phyloP scores from a whole-genome alignment of 2,797 vertebrate genomes.

The Scomberomorus guttatus region DNA sequence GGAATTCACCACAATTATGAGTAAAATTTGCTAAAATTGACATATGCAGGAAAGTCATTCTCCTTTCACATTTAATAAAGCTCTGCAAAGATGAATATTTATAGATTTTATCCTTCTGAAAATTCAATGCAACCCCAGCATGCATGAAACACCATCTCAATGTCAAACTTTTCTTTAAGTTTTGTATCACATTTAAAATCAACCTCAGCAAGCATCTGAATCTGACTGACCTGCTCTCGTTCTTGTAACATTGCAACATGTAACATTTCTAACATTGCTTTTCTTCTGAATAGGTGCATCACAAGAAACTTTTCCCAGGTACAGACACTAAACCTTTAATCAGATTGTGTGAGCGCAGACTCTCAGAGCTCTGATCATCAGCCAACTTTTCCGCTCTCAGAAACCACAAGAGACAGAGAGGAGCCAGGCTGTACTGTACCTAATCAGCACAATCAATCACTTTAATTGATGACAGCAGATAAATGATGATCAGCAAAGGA shows the following conservation, averaged over 20 bases:
- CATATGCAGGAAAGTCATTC: constrained; percentile 3
- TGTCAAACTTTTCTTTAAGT: background rate
- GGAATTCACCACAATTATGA: constrained; percentile 22
- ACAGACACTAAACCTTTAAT: constrained; percentile 49
- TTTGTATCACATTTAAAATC: constrained; percentile 9
- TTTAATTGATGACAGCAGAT: constrained; percentile 44
- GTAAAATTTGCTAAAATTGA: constrained; percentile 15
- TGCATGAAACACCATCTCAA: background rate
- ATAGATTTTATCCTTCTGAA: background rate
- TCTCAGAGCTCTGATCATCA: constrained; percentile 30
- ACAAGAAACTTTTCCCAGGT: constrained; percentile 13
- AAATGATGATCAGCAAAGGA: constrained; percentile 46
- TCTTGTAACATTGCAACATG: no score
- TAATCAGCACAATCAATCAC: constrained; percentile 47
- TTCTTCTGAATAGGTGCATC: background rate
- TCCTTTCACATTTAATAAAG: constrained; percentile 24
- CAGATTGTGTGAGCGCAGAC: background rate
- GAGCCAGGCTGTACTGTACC: constrained; percentile 8
- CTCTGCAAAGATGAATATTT: constrained; percentile 15
- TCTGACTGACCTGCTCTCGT: background rate
- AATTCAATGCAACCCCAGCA: background rate
- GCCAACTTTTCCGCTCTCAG: constrained; percentile 22
- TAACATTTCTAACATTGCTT: background rate
- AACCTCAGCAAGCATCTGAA: background rate
- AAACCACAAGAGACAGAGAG: constrained; percentile 10